Evolutionary conservation across 2,888 invertebrate species (phyloP), one percentile per base, ranked within the genome.

Genomic region (Euphydryas editha): DNA sequence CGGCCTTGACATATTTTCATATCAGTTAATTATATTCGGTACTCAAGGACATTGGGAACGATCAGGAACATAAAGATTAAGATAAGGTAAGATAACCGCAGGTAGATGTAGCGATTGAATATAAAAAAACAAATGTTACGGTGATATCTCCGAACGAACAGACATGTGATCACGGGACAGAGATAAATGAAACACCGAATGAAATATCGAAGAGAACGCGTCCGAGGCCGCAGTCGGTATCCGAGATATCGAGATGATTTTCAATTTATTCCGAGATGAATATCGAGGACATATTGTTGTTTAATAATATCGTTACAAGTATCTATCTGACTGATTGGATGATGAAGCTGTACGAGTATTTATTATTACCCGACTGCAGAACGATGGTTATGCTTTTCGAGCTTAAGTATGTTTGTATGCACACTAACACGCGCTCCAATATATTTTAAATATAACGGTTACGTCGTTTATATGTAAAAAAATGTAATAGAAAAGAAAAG

Each of bases 121-220:
- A 71, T 72, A 69, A 69, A 68, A 18, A 56, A 65, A 75, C 73
- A 73, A 76, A 67, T 7, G 24, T 6, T 49, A 49, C 49, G 49
- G 13, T 21, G 18, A 51, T 61, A 65, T 60, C 69, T 72, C 62
- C 66, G 67, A 59, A 62, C 59, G 68, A 68, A 64, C 65, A 69
- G 70, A 69, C 67, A 63, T 73, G 74, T 75, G 86, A 85, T 86
- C 82, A 80, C 79, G 80, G 81, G 80, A 81, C 77, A 75, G 78
- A 80, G 82, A 84, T 83, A 83, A 82, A 78, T 78, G 75, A 75
- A 78, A 83, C 82, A 76, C 77, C 77, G 75, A 78, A 79, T 74
- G 77, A 76, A 78, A 76, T 76, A 80, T 76, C 55, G 62, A 61
- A 54, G 65, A 51, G 46, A 65, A 59, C 47, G 62, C 58, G 65